Evolutionary conservation across 2,113 vertebrate species (phyloP).

Genomic region (Indicator maculatus): DNA sequence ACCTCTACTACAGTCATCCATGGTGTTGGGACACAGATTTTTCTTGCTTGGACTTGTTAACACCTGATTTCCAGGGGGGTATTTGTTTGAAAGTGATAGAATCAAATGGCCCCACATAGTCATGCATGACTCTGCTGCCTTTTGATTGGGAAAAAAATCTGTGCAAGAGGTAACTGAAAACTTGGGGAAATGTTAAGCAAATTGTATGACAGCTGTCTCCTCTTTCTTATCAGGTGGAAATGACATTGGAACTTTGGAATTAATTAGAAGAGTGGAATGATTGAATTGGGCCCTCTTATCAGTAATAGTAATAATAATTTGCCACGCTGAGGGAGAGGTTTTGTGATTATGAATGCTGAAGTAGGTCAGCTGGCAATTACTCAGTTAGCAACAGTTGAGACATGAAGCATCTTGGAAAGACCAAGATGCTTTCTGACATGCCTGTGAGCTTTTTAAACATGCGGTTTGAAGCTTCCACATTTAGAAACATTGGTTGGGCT

Average conservation of each 20-base stretch:
- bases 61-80: conserved; percentile 13
- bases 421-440: background rate
- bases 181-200: background rate
- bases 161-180: conserved; percentile 39
- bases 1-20: conserved; percentile 43
- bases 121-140: conserved; percentile 53
- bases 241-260: background rate
- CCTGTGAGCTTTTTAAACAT: background rate
- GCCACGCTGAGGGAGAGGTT: background rate
- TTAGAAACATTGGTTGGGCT: background rate
- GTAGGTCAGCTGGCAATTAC: background rate
- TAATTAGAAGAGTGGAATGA: background rate
- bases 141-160: background rate
- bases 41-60: conserved; percentile 57
- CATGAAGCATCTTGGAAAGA: background rate
- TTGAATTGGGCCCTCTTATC: background rate
- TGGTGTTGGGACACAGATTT: background rate
- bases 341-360: background rate
- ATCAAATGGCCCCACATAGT: conserved; percentile 55
- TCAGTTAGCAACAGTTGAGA: background rate
- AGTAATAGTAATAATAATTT: background rate
- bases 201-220: background rate
- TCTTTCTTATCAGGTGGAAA: background rate
- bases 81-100: conserved; percentile 46
- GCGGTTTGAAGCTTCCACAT: background rate